A percentile compares a stretch with the other conserved stretches of the same genome.
Evolutionary conservation across 2,113 vertebrate genomes (phyloP).

Genomic region (Mustela nigripes): DNA sequence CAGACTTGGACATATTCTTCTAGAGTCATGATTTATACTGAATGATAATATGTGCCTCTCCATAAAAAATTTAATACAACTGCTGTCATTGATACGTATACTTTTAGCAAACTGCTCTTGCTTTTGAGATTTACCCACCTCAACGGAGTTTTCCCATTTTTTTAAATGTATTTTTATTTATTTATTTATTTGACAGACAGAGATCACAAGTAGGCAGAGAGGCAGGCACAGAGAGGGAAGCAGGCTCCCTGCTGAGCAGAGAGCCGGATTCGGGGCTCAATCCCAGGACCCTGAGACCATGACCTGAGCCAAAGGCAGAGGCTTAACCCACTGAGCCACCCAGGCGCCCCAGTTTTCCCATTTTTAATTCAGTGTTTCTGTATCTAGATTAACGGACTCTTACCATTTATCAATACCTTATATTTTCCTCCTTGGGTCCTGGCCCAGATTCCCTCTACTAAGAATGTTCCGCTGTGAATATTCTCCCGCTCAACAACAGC

Average conservation of each 20-base stretch:
- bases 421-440: not conserved
- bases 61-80: not conserved
- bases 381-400: not conserved
- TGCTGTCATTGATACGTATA: not conserved
- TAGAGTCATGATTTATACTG: not conserved
- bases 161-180: too few relatives aligned
- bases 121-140: not conserved
- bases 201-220: too few relatives aligned
- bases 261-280: too few relatives aligned
- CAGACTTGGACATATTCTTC: not conserved
- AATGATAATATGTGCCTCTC: fast-evolving
- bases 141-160: not conserved
- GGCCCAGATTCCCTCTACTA: not conserved
- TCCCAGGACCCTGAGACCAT: too few relatives aligned
- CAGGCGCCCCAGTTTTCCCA: not conserved
- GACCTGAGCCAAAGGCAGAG: too few relatives aligned
- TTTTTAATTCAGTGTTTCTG: not conserved
- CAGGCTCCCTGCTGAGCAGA: too few relatives aligned
- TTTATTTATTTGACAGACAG: too few relatives aligned
- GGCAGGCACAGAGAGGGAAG: too few relatives aligned
- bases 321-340: too few relatives aligned
- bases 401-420: not conserved
- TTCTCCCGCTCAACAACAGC: not conserved
- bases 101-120: not conserved
- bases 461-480: not conserved